Base-by-base conservation (phyloP, 2,888 invertebrate species). In the Temnothorax ravouxi region DNA sequence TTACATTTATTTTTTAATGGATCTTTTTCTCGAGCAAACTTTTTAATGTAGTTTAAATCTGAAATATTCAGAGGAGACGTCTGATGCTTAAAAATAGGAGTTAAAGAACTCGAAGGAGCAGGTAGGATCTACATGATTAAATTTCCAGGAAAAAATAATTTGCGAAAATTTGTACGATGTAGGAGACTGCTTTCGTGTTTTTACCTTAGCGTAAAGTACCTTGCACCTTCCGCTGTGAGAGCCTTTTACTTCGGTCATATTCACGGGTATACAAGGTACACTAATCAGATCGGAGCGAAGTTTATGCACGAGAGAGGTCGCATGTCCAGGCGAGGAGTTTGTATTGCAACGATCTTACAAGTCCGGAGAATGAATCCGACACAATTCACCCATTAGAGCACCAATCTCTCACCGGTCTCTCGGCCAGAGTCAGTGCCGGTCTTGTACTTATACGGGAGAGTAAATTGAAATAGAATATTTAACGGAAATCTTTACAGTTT, bases 251-350 rank as follows among this genome's bases (percentile, higher is more conserved):
- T 56, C 11, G 13, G 15, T 59, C 8, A 21, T 59, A 56, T 56
- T 67, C 25, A 44, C 2, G 25, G 13, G 18, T 29, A 50, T 15
- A 21, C n/a, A 15, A 34, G 21, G 11, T 34, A 64, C 29, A 25
- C 56, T 54, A 69, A 79, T 79, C 69, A 79, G 56, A 79, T 69
- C 3, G 9, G 15, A 52, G 44, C 21, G 9, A 79, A 79, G 79
- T 79, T 79, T 69, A 56, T 18, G 54, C 79, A 69, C 21, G 69
- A 34, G 69, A 47, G 56, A 44, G 62, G 44, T 67, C 34, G 29
- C 25, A 29, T 56, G 77, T 79, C 69, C 79, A 69, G 34, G 8
- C 56, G 34, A n/a, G 29, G 44, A 69, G 56, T 34, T 62, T 56
- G 66, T 66, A 44, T 77, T 66, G 77, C 41, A 69, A 79, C 44